A percentile compares a stretch with the other conserved stretches of the same genome.
phyloP scores from a whole-genome alignment of 2,888 invertebrate species.

The Dasypolia templi region DNA sequence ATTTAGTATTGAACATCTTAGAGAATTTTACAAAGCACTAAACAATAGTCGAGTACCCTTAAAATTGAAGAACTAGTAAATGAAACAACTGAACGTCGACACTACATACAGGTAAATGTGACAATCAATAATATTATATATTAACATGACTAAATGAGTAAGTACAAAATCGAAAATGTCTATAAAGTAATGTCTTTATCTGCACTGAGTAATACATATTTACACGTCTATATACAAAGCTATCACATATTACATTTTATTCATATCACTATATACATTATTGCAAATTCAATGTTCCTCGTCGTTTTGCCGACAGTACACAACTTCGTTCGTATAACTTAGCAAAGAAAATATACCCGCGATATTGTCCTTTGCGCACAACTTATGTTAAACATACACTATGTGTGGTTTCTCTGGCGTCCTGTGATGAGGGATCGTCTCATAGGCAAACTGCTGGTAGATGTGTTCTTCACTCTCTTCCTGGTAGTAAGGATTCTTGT shows the following conservation, averaged over 20 bases:
- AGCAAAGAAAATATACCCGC: constrained; percentile 82
- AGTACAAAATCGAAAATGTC: constrained; percentile 87
- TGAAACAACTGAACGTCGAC: constrained; percentile 76
- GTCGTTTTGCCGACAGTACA: constrained; percentile 80
- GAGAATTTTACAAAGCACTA: constrained; percentile 81
- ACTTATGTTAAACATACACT: constrained; percentile 91
- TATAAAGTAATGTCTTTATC: constrained; percentile 82
- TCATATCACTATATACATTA: constrained; percentile 90
- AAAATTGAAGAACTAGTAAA: constrained; percentile 83
- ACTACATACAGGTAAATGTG: constrained; percentile 72
- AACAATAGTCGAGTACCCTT: constrained; percentile 80
- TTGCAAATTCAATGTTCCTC: constrained; percentile 84
- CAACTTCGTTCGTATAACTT: constrained; percentile 77
- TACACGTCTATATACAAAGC: constrained; percentile 89
- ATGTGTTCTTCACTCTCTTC: constrained; percentile 89
- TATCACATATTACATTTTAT: constrained; percentile 90
- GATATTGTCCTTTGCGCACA: constrained; percentile 85
- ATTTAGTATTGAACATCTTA: constrained; percentile 78
- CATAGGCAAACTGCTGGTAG: constrained; percentile 89
- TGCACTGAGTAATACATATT: constrained; percentile 83
- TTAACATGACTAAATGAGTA: constrained; percentile 83
- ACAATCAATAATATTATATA: constrained; percentile 71
- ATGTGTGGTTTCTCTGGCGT: constrained; percentile 91
- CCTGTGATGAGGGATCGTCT: constrained; percentile 89
- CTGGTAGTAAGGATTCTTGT: constrained; percentile 87